Evolutionary conservation across 2,113 vertebrate genomes (phyloP), one percentile per base, ranked within the genome.

Genomic region (Clarias batrachus): DNA sequence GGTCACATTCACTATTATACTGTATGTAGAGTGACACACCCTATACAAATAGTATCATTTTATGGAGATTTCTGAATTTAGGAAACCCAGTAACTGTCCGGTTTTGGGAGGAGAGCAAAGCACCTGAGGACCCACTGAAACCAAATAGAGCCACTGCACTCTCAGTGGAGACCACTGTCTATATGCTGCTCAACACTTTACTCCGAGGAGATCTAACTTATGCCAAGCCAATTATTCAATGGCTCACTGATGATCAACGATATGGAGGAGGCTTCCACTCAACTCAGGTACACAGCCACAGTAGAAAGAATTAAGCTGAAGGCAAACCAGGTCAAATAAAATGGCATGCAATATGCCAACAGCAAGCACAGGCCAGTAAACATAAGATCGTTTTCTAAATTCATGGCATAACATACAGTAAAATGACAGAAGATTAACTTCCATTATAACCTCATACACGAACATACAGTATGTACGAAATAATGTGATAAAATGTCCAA

Each of bases 241-340:
- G 98, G 98, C 91, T 99, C 73, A 96, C 96, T 3, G 96, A 98
- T 89, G 95, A 98, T 25, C 97, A 99, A 90, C 94, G 96, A 84
- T 93, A 97, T 0, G 97, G 97, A 73, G 95, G 96, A 12, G 97
- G 96, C 23, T 96, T 97, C 93, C 94, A 94, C 89, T 97, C 97
- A 0, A 93, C 96, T 12, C 97, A 97, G 96, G 98, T 99, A 84
- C 23, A 4, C 54, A 60, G 33, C 48, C 70, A 60, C 74, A 27
- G 17, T 27, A 27, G 54, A 33, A 56, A 21, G n/a, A 48, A 68
- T 3, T 7, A 85, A 37, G 23, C 2, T 27, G 71, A 48, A 48
- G 23, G 25, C n/a, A 73, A 83, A 9, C 9, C n/a, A 54, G 27
- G 14, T 3, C 23, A 10, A 57, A 2, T 56, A 78, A 12, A 16